Percentiles rank a stretch among this genome's conserved stretches.
Evolutionary conservation across 2,113 vertebrate genomes (phyloP).

Genomic region (Cephalophus harveyi): DNA sequence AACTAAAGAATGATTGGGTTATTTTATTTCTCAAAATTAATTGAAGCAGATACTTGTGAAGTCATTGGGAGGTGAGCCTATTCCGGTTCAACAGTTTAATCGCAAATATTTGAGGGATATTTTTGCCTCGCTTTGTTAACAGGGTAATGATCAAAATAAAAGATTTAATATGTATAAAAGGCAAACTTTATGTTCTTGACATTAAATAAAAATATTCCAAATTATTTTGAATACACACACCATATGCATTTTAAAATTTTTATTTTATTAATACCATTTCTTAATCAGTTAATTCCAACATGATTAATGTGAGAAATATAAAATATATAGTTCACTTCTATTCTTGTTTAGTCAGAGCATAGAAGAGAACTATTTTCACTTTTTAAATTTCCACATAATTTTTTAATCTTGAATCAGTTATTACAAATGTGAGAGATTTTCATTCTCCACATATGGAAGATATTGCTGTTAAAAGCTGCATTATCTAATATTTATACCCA

Average conservation of each 20-base stretch:
- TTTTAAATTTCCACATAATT: slow-evolving; percentile 36
- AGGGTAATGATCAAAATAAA: slow-evolving; percentile 41
- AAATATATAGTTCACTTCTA: slow-evolving; percentile 44
- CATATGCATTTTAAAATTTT: slow-evolving; percentile 2
- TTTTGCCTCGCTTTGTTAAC: slow-evolving; percentile 67
- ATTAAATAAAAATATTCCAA: slow-evolving; percentile 54
- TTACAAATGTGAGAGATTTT: slow-evolving; percentile 22
- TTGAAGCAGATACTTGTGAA: slow-evolving; percentile 75
- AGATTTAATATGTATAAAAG: slow-evolving; percentile 54
- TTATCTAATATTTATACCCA: not conserved
- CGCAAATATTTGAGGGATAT: slow-evolving; percentile 68
- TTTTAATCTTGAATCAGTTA: slow-evolving; percentile 29
- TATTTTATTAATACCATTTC: slow-evolving; percentile 30
- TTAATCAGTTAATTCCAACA: slow-evolving; percentile 29
- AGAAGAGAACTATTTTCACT: slow-evolving; percentile 35
- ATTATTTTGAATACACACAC: slow-evolving; percentile 40
- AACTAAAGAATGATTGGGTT: slow-evolving; percentile 75
- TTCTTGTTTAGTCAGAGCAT: slow-evolving; percentile 27
- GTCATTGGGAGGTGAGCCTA: slow-evolving; percentile 75
- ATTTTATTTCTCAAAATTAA: slow-evolving; percentile 76
- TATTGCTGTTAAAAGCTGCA: not conserved
- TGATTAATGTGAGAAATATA: slow-evolving; percentile 40
- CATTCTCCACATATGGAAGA: not conserved
- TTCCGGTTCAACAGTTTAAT: slow-evolving; percentile 72
- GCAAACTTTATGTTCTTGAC: slow-evolving; percentile 57